These are phyloP conservation scores for Caiman crocodilus DNA, from an alignment of 2,797 vertebrate species.

Conservation along the genomic window DNA sequence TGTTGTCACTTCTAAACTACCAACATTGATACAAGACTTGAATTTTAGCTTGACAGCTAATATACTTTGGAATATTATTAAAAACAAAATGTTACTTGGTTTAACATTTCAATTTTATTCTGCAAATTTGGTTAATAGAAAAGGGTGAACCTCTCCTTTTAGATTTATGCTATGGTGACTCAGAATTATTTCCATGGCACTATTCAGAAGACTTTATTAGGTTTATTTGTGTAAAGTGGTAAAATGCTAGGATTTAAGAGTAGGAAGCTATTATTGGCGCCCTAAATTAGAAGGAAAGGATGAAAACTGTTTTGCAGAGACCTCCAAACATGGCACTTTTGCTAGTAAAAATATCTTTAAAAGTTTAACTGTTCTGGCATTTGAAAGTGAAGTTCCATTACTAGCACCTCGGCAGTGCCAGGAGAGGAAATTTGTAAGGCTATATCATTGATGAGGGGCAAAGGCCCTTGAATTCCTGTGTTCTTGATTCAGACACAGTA, in stretches of 20 bases:
- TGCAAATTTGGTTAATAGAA: slow-evolving; percentile 29
- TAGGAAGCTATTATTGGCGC: slow-evolving; percentile 14
- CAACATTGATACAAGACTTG: slow-evolving; percentile 1
- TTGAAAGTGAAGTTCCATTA: not conserved
- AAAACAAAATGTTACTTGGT: slow-evolving; percentile 38
- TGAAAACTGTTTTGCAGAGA: slow-evolving; percentile 22
- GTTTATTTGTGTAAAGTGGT: slow-evolving; percentile 51
- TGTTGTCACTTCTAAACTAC: slow-evolving; percentile 23
- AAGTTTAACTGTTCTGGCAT: not conserved
- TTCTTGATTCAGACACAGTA: not conserved
- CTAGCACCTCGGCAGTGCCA: not conserved
- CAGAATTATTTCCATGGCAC: slow-evolving; percentile 39
- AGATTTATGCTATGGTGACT: not conserved
- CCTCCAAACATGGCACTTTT: not conserved
- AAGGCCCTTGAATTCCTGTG: not conserved
- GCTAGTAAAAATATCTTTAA: not conserved
- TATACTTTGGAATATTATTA: slow-evolving; percentile 42
- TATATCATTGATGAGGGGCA: not conserved
- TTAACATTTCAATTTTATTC: not conserved
- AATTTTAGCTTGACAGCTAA: slow-evolving; percentile 36
- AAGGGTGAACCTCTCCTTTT: slow-evolving; percentile 10
- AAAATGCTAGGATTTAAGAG: slow-evolving; percentile 35
- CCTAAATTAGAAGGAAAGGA: slow-evolving; percentile 26
- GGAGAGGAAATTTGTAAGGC: not conserved
- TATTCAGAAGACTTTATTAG: slow-evolving; percentile 28